Conservation (phyloP, 2,113 vertebrate genomes). For the Clupea harengus region DNA sequence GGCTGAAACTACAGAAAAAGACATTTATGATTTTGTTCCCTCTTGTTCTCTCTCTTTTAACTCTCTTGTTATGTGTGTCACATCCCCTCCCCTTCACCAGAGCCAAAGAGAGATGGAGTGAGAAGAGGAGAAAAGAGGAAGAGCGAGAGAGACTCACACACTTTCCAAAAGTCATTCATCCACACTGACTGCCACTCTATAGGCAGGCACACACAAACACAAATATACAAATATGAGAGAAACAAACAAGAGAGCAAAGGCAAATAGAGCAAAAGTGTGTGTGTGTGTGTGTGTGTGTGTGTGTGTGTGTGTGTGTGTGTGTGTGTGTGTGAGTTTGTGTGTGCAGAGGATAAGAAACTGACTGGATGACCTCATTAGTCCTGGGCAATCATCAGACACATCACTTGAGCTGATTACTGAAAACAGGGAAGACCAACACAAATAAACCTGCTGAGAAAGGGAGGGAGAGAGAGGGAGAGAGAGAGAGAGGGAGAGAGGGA, state of each 20-base stretch:
- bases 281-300: not conserved
- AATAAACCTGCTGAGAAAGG: constrained; percentile 39
- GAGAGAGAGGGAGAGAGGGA: not conserved
- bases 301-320: not conserved
- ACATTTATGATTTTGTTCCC: not conserved
- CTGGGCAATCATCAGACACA: constrained; percentile 41
- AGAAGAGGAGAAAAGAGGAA: not conserved
- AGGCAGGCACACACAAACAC: constrained; percentile 12
- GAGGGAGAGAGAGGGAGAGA: not conserved
- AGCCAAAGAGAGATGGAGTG: constrained; percentile 28
- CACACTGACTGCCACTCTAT: constrained; percentile 3
- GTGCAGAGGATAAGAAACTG: not conserved
- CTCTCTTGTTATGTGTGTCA: not conserved
- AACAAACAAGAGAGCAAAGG: too few relatives aligned
- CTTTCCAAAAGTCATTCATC: constrained; percentile 56
- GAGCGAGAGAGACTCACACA: not conserved
- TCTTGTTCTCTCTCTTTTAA: not conserved
- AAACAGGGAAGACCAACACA: constrained; percentile 31
- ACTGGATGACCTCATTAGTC: constrained; percentile 36
- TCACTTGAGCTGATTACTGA: constrained; percentile 30
- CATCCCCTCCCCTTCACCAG: not conserved
- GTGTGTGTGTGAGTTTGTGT: not conserved
- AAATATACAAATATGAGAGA: too few relatives aligned
- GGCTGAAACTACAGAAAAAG: not conserved
- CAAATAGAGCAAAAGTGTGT: not conserved